Evolutionary conservation across 2,113 vertebrate genomes (phyloP).

Genomic region (Hypanus sabinus): DNA sequence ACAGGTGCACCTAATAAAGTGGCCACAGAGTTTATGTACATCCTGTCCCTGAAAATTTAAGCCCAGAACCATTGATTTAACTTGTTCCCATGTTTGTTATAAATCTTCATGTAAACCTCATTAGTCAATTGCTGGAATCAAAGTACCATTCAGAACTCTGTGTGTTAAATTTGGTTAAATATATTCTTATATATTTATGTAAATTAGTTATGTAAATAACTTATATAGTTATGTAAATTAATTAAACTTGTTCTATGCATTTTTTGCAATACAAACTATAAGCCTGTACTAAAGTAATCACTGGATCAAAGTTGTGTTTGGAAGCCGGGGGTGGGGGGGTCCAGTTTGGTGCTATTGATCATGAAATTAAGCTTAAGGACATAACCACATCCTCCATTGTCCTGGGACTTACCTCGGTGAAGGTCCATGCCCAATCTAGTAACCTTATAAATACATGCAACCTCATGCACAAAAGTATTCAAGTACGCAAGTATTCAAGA

Average conservation of each 20-base stretch:
- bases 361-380: constrained; percentile 70
- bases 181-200: no score
- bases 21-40: no score
- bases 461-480: constrained; percentile 53
- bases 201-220: no score
- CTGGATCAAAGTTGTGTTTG: constrained; percentile 44
- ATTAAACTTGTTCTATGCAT: no score
- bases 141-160: constrained; percentile 35
- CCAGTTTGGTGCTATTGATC: constrained; percentile 49
- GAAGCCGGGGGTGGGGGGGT: constrained; percentile 51
- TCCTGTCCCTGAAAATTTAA: neutral
- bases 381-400: constrained; percentile 78
- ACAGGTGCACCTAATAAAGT: no score
- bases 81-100: neutral
- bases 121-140: constrained; percentile 54
- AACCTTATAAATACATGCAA: constrained; percentile 83
- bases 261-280: neutral
- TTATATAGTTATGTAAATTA: no score
- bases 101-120: constrained; percentile 50
- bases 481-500: no score
- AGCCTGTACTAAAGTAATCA: constrained; percentile 59
- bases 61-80: neutral
- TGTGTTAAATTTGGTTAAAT: constrained; percentile 55
- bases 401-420: constrained; percentile 74
- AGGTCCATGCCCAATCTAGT: constrained; percentile 68